Evolutionary conservation across 2,888 invertebrate species (phyloP).

Genomic region (Drosophila anomelani): DNA sequence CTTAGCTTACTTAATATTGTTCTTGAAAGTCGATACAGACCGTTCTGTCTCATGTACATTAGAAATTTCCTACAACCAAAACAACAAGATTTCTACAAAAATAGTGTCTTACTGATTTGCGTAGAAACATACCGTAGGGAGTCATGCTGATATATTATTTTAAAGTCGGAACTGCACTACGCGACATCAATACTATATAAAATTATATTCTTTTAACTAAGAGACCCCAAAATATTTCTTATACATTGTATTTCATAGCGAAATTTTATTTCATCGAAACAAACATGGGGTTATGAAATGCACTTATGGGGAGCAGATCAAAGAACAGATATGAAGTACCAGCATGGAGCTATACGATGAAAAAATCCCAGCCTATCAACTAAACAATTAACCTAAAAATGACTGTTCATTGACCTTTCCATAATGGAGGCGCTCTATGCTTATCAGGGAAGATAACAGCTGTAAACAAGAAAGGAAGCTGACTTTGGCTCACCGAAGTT

Average conservation of each 20-base stretch:
- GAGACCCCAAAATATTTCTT: not conserved
- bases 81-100: no score
- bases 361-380: conserved; percentile 55
- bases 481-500: no score
- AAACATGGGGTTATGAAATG: conserved; percentile 63
- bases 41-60: not conserved
- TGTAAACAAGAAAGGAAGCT: no score
- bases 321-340: conserved; percentile 9
- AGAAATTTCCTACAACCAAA: not conserved
- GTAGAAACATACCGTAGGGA: not conserved
- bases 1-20: conserved; percentile 7
- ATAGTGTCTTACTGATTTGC: not conserved
- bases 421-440: conserved; percentile 12
- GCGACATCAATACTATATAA: not conserved
- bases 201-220: not conserved
- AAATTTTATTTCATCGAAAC: conserved; percentile 36
- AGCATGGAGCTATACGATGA: conserved; percentile 16
- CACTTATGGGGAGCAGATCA: conserved; percentile 31
- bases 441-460: conserved; percentile 16
- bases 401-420: conserved; percentile 70
- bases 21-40: no score
- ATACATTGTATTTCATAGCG: not conserved
- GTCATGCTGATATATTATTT: not conserved
- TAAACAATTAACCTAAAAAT: conserved; percentile 74
- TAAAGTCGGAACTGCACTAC: not conserved